Evolutionary conservation across 1,140 invertebrate genomes (phyloP), one percentile per base, ranked within the genome.

Genomic region (Trissolcus basalis): DNA sequence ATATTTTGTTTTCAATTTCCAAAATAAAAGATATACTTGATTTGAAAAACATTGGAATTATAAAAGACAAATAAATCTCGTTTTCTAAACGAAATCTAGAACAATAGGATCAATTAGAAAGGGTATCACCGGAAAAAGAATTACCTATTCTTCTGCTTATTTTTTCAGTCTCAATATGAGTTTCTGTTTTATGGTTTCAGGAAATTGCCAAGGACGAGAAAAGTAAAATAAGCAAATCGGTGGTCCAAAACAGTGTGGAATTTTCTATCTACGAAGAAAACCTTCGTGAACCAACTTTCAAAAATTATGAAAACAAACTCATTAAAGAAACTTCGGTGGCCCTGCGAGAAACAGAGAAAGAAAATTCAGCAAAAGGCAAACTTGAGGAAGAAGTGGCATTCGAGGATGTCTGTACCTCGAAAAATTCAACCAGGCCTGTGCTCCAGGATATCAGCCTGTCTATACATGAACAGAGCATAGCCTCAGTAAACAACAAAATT

Each of bases 301-400:
- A 92, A 73, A 91, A 93, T 10, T 93, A 93, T 61, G 93, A 94
- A 85, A 92, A 94, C 78, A 91, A 91, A 73, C 81, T 89, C 35
- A 83, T 90, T 83, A 87, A 82, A 82, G 91, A 87, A 74, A 89
- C 80, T 11, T 82, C 80, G 2, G 84, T 86, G 6, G 83, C 76
- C 3, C 78, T 88, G 13, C 82, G 84, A 19, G 80, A 87, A 15
- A 74, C 81, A 0, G 79, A 77, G 27, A 83, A 87, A n/a, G 61
- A 75, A 47, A 63, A 67, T 41, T 33, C 35, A 6, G 27, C 0
- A 36, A 56, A 50, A 4, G 39, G 0, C 3, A 70, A 36, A 14
- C n/a, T n/a, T n/a, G n/a, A n/a, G n/a, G n/a, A n/a, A n/a, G n/a
- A n/a, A n/a, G n/a, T n/a, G n/a, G n/a, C n/a, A n/a, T n/a, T n/a